Percentiles rank a stretch among this genome's conserved stretches.
These are phyloP conservation scores for Brachyptera risi DNA, from an alignment of 2,888 invertebrate species.

Conservation along the genomic window DNA sequence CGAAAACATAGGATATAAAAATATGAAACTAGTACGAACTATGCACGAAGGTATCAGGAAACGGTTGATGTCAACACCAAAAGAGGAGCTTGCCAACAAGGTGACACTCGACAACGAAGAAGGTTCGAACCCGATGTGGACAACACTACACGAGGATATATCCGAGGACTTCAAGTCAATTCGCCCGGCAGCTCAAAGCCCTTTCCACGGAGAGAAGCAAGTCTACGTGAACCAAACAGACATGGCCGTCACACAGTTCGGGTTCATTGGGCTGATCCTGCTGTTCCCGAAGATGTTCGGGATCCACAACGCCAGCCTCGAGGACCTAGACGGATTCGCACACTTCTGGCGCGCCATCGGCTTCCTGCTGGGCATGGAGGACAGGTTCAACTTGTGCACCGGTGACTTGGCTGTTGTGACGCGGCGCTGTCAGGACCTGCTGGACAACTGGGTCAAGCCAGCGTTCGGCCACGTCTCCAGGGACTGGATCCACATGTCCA, in stretches of 20 bases:
- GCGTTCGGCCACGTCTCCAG: constrained; percentile 39
- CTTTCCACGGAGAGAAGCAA: neutral
- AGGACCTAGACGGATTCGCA: neutral
- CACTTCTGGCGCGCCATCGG: constrained; percentile 12
- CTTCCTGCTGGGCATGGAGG: constrained; percentile 15
- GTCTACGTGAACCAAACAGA: constrained; percentile 48
- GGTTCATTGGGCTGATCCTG: constrained; percentile 48
- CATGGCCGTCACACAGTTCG: constrained; percentile 52
- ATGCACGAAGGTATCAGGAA: constrained; percentile 44
- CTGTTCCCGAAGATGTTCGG: constrained; percentile 47
- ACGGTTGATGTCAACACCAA: constrained; percentile 35
- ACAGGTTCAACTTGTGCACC: constrained; percentile 44
- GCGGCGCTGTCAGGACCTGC: constrained; percentile 38
- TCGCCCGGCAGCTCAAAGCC: constrained; percentile 30
- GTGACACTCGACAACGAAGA: constrained; percentile 28
- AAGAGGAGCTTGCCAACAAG: constrained; percentile 35
- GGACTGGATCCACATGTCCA: constrained; percentile 47
- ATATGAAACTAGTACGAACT: constrained; percentile 45
- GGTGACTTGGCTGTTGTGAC: constrained; percentile 42
- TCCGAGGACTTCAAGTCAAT: constrained; percentile 36
- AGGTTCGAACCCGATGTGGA: constrained; percentile 14
- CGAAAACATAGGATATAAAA: constrained; percentile 44
- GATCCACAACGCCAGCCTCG: constrained; percentile 31
- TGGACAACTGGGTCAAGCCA: constrained; percentile 41
- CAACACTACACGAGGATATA: constrained; percentile 34